Base-by-base conservation (phyloP, 2,797 vertebrate species). In the Champsocephalus gunnari region DNA sequence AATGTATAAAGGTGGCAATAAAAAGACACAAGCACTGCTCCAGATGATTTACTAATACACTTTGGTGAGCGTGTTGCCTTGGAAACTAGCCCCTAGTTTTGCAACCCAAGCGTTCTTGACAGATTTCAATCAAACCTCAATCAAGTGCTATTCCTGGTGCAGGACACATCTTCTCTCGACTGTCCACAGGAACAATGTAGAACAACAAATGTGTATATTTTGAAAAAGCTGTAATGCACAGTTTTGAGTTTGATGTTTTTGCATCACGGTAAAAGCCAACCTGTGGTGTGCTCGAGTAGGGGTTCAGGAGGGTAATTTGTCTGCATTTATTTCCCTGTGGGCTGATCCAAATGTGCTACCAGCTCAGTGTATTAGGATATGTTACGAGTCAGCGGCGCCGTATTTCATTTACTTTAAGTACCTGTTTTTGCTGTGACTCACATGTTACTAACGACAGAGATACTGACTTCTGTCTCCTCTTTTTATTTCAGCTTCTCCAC, bases 121-220 rank as follows among this genome's bases (percentile, higher is more conserved):
- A 73, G 45, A 70, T 72, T 73, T 79, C 56, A 78, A 54, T 80
- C 61, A 83, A 72, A 43, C 56, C 64, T 38, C 58, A 58, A 16
- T 65, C 47, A 41, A 53, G 47, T 57, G 50, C 28, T 48, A 14
- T 55, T 43, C 71, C 34, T 12, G n/a, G 28, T 49, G 32, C 64
- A 38, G 32, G 41, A 13, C 55, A 44, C 11, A 8, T 68, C 62
- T 4, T 58, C 48, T 66, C 45, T 49, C 56, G 53, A 47, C 64
- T 3, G 10, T 64, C 34, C 64, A 59, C 19, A 17, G 38, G 48
- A 75, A 54, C 13, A 72, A 44, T 45, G 44, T 6, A 55, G 38
- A 16, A 45, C 64, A 56, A 65, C 61, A 49, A 6, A 73, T 17
- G 38, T 47, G 16, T 13, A 43, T 43, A n/a, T 9, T 32, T 49